Evolutionary conservation across 1,140 invertebrate genomes (phyloP).

Genomic region (Aleiodes sp.): DNA sequence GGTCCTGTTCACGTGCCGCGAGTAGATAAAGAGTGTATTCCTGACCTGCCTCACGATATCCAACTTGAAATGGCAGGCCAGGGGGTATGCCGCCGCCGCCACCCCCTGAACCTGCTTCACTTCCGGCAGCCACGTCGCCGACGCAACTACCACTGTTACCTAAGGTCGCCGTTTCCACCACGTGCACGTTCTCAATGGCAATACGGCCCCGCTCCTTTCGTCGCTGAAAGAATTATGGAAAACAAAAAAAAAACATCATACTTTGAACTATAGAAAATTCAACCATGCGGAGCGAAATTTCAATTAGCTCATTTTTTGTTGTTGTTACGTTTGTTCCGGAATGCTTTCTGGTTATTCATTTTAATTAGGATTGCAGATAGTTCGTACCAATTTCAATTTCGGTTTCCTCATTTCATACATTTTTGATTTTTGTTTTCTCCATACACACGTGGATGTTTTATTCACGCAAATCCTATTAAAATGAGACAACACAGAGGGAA

Average conservation of each 20-base stretch:
- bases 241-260: too few species aligned
- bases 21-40: slow-evolving; percentile 84
- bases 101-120: slow-evolving; percentile 50
- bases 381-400: neutral
- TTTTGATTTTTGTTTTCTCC: neutral
- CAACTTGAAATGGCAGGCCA: slow-evolving; percentile 76
- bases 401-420: neutral
- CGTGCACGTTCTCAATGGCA: slow-evolving; percentile 75
- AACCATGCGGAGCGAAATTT: neutral
- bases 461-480: slow-evolving; percentile 24
- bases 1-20: slow-evolving; percentile 75
- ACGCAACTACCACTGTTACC: slow-evolving; percentile 59
- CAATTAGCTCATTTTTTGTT: neutral
- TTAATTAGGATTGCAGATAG: too few species aligned
- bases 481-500: neutral
- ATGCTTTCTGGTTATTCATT: too few species aligned
- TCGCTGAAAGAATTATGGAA: slow-evolving; percentile 71
- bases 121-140: slow-evolving; percentile 44
- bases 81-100: slow-evolving; percentile 54
- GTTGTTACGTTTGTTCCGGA: too few species aligned
- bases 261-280: neutral
- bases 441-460: neutral
- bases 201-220: slow-evolving; percentile 84
- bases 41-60: slow-evolving; percentile 76
- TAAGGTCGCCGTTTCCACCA: slow-evolving; percentile 78